These are phyloP conservation scores for Merops nubicus DNA, from an alignment of 2,113 vertebrate genomes.

Conservation along the genomic window DNA sequence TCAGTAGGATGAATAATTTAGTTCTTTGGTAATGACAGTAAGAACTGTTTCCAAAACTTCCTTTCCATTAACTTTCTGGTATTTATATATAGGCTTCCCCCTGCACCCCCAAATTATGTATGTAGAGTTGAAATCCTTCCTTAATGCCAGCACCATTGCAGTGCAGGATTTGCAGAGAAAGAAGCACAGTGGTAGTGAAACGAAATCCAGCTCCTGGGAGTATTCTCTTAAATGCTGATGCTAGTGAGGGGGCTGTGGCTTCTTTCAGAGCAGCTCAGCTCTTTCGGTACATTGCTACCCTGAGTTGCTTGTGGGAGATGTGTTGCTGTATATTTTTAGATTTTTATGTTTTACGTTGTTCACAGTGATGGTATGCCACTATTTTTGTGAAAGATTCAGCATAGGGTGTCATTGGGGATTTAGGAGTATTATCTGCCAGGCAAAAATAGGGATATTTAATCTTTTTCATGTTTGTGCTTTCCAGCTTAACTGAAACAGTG, in stretches of 20 bases:
- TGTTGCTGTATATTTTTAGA: not conserved
- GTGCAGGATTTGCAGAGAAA: not conserved
- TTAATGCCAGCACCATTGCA: not conserved
- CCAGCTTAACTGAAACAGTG: not conserved
- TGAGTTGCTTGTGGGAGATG: not conserved
- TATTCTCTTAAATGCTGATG: not conserved
- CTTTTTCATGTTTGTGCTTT: not conserved
- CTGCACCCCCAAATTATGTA: not conserved
- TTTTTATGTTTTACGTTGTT: not conserved
- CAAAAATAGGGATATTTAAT: not conserved
- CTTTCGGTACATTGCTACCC: fast-evolving
- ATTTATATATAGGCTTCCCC: not conserved
- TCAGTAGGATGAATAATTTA: constrained; percentile 14
- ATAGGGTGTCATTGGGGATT: not conserved
- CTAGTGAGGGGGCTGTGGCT: not conserved
- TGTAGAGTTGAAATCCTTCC: not conserved
- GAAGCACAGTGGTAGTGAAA: not conserved
- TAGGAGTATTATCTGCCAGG: not conserved
- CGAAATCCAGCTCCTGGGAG: not conserved
- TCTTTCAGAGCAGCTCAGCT: not conserved
- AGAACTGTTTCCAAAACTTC: not conserved
- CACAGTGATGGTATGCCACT: not conserved
- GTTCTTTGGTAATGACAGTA: not conserved
- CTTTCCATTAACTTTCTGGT: not conserved
- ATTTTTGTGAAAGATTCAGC: not conserved